Evolutionary conservation across 2,888 invertebrate genomes (phyloP).

Genomic region (Suillia variegata): DNA sequence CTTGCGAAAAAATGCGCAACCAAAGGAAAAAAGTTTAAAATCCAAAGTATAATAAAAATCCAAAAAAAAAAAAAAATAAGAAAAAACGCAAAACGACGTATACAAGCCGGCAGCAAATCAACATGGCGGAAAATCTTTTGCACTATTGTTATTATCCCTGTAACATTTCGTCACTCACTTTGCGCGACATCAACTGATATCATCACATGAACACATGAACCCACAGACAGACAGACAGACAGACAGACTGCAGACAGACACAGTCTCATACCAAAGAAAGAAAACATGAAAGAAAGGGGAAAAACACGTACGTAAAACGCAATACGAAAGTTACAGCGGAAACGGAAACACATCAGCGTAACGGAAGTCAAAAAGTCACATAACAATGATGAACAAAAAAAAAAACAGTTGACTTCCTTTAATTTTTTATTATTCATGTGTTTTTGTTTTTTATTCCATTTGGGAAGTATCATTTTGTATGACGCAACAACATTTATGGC

Average conservation of each 20-base stretch:
- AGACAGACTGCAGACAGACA: too few species aligned
- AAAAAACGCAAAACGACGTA: too few species aligned
- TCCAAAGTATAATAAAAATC: background rate
- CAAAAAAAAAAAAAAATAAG: background rate
- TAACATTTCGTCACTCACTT: slow-evolving; percentile 44
- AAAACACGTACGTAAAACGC: background rate
- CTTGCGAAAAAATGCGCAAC: slow-evolving; percentile 43
- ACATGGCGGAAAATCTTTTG: slow-evolving; percentile 54
- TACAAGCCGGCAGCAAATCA: slow-evolving; percentile 49
- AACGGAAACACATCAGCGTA: slow-evolving; percentile 59
- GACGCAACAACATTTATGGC: slow-evolving; percentile 51
- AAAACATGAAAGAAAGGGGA: slow-evolving; percentile 9
- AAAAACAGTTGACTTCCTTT: slow-evolving; percentile 9
- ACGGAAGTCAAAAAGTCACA: slow-evolving; percentile 57
- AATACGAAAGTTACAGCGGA: slow-evolving; percentile 35
- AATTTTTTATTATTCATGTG: background rate
- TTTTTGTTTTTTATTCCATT: background rate
- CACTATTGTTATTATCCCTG: slow-evolving; percentile 46
- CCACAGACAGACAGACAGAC: slow-evolving; percentile 14
- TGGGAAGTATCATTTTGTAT: slow-evolving; percentile 28
- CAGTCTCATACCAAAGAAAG: too few species aligned
- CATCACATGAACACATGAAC: slow-evolving; percentile 26
- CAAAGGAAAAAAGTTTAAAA: slow-evolving; percentile 9
- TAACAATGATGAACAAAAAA: slow-evolving; percentile 45
- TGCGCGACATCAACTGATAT: slow-evolving; percentile 34